Conservation (phyloP, 2,113 vertebrate species). For the Morone saxatilis region DNA sequence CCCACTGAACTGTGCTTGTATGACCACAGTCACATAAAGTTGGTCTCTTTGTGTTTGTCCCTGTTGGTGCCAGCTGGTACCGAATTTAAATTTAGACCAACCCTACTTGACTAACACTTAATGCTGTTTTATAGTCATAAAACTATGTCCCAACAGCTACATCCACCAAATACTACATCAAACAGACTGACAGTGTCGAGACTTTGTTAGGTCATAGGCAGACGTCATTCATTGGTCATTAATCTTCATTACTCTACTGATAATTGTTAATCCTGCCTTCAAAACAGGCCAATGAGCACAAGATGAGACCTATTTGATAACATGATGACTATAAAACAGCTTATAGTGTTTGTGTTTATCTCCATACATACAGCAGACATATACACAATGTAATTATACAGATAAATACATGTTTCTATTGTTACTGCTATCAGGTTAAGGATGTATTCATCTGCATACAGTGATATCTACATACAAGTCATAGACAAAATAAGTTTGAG, state of each 20-base stretch:
- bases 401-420: background rate
- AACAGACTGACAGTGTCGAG: background rate
- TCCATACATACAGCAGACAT: background rate
- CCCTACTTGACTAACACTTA: background rate
- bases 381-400: background rate
- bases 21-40: slow-evolving; percentile 9
- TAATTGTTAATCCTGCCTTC: background rate
- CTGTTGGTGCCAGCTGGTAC: background rate
- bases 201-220: background rate
- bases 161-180: background rate
- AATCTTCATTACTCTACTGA: background rate
- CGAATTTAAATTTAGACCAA: slow-evolving; percentile 15
- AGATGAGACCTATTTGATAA: background rate
- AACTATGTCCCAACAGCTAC: background rate
- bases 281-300: background rate
- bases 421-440: background rate
- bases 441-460: background rate
- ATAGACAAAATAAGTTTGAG: background rate
- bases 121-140: slow-evolving; percentile 21
- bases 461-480: background rate
- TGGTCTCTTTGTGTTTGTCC: background rate
- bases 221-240: background rate
- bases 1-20: background rate
- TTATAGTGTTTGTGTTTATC: slow-evolving; percentile 6
- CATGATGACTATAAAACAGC: slow-evolving; percentile 30